A percentile compares a stretch with the other conserved stretches of the same genome.
Evolutionary conservation across 2,113 vertebrate species (phyloP).

Genomic region (Elachura formosa): DNA sequence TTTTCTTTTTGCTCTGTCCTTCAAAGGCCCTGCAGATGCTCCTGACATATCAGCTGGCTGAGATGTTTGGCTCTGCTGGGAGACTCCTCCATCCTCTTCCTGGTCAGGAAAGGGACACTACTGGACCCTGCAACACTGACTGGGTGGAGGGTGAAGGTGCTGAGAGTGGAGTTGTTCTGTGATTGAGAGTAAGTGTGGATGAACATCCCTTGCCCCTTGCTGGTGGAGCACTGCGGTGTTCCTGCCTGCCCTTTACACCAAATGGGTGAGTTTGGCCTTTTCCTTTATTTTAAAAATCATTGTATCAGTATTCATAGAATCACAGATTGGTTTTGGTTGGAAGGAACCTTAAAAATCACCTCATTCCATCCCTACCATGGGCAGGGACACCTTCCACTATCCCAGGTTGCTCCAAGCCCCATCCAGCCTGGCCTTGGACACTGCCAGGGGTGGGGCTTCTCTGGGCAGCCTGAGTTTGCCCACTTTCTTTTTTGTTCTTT

Average conservation of each 20-base stretch:
- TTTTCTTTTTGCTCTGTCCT: background rate
- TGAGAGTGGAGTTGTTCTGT: background rate
- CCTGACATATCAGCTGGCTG: background rate
- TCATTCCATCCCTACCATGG: background rate
- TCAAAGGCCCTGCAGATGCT: background rate
- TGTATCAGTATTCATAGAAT: background rate
- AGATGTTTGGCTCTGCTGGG: background rate
- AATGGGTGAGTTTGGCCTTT: background rate
- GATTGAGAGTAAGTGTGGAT: background rate
- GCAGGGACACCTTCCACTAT: background rate
- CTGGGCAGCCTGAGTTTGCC: background rate
- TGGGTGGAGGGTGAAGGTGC: background rate
- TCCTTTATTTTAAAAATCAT: background rate
- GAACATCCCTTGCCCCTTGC: background rate
- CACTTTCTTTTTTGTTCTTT: background rate
- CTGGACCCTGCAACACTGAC: background rate
- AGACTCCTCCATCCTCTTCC: background rate
- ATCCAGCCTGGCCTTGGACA: fast-evolving
- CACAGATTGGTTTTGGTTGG: background rate
- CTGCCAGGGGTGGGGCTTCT: background rate
- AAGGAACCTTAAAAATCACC: background rate
- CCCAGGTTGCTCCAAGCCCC: background rate
- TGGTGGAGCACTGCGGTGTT: fast-evolving
- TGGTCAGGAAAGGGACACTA: background rate
- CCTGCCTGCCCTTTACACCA: background rate